phyloP scores from a whole-genome alignment of 2,888 invertebrate species.

The Diabrotica balteata region DNA sequence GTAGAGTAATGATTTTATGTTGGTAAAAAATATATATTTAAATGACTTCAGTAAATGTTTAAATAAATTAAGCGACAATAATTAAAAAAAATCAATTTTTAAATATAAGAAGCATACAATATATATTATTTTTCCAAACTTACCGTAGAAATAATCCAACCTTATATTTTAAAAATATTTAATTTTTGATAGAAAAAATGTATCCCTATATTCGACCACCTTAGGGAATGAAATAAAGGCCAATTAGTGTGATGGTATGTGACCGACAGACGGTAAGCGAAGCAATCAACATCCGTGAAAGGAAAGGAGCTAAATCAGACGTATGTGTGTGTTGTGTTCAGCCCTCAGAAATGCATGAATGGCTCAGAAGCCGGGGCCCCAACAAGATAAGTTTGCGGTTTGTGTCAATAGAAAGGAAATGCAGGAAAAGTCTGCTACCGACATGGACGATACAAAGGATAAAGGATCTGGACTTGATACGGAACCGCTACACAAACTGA shows the following conservation, averaged over 20 bases:
- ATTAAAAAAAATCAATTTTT: no score
- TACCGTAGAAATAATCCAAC: no score
- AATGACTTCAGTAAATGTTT: no score
- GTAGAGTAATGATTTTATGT: no score
- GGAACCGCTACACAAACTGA: conserved; percentile 53
- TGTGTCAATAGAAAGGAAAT: conserved; percentile 54
- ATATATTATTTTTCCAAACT: no score
- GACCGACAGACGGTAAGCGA: conserved; percentile 19
- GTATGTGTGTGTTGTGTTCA: conserved; percentile 30
- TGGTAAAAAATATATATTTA: no score
- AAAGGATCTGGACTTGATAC: conserved; percentile 49
- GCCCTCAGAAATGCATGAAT: conserved; percentile 43
- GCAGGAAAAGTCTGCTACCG: conserved; percentile 50
- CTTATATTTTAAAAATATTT: no score
- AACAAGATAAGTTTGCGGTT: conserved; percentile 53
- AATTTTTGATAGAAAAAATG: no score
- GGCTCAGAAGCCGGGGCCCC: conserved; percentile 43
- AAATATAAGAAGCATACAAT: no score
- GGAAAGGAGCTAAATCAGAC: conserved; percentile 27
- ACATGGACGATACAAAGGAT: conserved; percentile 51
- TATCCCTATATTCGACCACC: no score
- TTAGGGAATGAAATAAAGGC: not conserved
- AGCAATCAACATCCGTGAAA: conserved; percentile 30
- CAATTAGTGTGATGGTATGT: conserved; percentile 24
- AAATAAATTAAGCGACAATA: no score